These are phyloP conservation scores for Urophycis tenuis DNA, from an alignment of 2,797 vertebrate genomes.

Conservation along the genomic window DNA sequence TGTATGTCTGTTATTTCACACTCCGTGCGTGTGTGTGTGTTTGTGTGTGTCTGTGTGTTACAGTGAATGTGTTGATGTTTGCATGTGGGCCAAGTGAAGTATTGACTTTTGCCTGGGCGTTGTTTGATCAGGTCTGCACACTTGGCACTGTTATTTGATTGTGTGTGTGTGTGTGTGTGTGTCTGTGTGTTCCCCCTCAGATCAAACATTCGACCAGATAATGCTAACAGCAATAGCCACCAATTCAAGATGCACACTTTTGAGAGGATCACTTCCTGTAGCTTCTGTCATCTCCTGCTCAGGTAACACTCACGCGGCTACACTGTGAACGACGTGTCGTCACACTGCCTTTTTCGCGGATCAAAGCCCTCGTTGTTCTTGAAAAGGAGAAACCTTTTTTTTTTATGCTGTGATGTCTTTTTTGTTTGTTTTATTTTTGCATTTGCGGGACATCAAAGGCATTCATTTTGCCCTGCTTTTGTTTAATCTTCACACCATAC, in stretches of 20 bases:
- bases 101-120: conserved; percentile 52
- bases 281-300: conserved; percentile 83
- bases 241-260: conserved; percentile 93
- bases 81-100: conserved; percentile 35
- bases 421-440: too few relatives aligned
- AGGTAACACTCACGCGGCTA: conserved; percentile 64
- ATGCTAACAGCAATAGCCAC: conserved; percentile 79
- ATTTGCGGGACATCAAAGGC: not conserved
- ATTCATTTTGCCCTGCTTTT: not conserved
- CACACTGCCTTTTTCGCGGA: not conserved
- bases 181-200: conserved; percentile 53
- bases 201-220: conserved; percentile 86
- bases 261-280: conserved; percentile 80
- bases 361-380: not conserved
- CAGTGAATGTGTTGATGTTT: not conserved
- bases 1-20: not conserved
- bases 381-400: not conserved
- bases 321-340: conserved; percentile 33
- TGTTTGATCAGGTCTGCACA: conserved; percentile 62
- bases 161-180: not conserved
- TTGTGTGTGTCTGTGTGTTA: conserved; percentile 23
- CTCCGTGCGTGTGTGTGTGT: not conserved
- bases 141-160: conserved; percentile 28
- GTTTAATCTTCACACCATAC: not conserved
- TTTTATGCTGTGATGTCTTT: not conserved